A percentile compares a stretch with the other conserved stretches of the same genome.
These are phyloP conservation scores for Camelus dromedarius DNA, from an alignment of 2,113 vertebrate species.

Conservation along the genomic window DNA sequence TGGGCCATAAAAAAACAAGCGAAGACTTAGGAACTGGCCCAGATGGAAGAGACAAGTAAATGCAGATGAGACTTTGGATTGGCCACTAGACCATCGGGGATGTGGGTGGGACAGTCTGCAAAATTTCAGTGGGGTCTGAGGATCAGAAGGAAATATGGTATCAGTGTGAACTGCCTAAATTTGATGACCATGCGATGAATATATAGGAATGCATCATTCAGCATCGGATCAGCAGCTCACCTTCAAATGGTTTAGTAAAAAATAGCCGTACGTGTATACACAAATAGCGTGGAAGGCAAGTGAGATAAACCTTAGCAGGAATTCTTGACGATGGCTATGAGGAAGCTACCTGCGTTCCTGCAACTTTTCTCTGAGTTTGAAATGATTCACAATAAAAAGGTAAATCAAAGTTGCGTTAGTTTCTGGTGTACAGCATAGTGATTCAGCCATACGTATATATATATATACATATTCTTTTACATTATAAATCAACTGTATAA, in stretches of 20 bases:
- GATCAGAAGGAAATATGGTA: neutral
- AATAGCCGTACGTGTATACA: neutral
- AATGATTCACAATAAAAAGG: conserved; percentile 1
- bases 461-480: no score
- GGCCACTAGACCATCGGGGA: neutral
- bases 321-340: neutral
- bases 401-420: no score
- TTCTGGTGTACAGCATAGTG: no score
- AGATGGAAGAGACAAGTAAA: neutral
- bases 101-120: neutral
- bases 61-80: neutral
- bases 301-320: neutral
- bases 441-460: no score
- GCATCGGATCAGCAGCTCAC: no score
- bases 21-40: neutral
- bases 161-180: no score
- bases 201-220: neutral
- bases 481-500: no score
- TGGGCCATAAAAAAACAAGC: neutral
- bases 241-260: neutral
- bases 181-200: neutral
- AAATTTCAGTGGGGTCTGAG: neutral
- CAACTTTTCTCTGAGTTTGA: neutral
- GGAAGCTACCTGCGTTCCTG: neutral
- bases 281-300: neutral